Evolutionary conservation across 2,888 invertebrate species (phyloP).

Genomic region (Heliothis peltigera): DNA sequence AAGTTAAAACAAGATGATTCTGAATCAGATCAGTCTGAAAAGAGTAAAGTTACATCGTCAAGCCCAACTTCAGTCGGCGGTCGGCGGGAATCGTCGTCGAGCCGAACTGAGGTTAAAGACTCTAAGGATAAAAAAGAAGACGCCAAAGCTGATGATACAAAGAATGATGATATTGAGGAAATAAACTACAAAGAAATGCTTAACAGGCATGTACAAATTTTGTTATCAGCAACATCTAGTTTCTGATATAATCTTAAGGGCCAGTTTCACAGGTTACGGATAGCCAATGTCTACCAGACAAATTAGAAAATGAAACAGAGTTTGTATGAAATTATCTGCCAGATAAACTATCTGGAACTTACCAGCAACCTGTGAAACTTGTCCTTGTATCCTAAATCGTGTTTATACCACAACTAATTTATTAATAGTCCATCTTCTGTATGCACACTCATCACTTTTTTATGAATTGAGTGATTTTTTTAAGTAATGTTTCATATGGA

Average conservation of each 20-base stretch:
- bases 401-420: too few relatives aligned
- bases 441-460: too few relatives aligned
- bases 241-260: not conserved
- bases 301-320: too few relatives aligned
- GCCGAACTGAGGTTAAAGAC: constrained; percentile 83
- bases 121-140: constrained; percentile 86
- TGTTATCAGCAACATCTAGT: not conserved
- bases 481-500: too few relatives aligned
- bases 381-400: too few relatives aligned
- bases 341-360: too few relatives aligned
- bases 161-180: constrained; percentile 92
- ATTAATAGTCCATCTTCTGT: too few relatives aligned
- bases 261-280: too few relatives aligned
- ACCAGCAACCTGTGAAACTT: too few relatives aligned
- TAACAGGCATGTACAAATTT: constrained; percentile 51
- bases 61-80: constrained; percentile 89
- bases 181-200: constrained; percentile 69
- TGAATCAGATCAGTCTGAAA: constrained; percentile 91
- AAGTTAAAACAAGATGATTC: constrained; percentile 92
- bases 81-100: constrained; percentile 88
- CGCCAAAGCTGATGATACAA: constrained; percentile 90
- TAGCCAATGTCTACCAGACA: too few relatives aligned
- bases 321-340: too few relatives aligned
- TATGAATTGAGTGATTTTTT: too few relatives aligned
- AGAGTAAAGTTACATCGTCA: constrained; percentile 89